Percentiles rank a stretch among this genome's conserved stretches.
Conservation (phyloP, 2,888 invertebrate species). For the Chrysolina haemoptera region DNA sequence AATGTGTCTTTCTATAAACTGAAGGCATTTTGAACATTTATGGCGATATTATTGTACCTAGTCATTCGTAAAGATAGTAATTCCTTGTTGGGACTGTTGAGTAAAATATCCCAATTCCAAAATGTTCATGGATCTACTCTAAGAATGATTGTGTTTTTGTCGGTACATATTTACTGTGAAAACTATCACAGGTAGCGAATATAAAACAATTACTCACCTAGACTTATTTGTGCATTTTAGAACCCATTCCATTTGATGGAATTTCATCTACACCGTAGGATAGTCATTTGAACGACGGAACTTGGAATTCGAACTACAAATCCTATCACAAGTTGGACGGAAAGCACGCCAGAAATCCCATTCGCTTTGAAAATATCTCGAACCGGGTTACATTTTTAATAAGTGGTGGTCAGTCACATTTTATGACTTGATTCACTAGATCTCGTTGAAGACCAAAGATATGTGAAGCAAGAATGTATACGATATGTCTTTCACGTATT, state of each 20-base stretch:
- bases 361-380: not conserved
- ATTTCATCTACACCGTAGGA: not conserved
- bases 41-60: no score
- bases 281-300: not conserved
- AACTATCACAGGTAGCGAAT: no score
- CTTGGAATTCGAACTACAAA: not conserved
- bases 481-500: constrained; percentile 7
- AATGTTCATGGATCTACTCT: no score
- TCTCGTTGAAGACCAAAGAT: not conserved
- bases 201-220: not conserved
- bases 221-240: not conserved
- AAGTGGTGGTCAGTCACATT: not conserved
- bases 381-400: constrained; percentile 3
- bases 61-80: no score
- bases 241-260: constrained; percentile 1
- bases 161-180: no score
- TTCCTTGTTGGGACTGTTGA: no score
- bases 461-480: constrained; percentile 7
- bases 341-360: constrained; percentile 3
- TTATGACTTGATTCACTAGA: constrained; percentile 10
- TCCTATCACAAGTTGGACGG: not conserved
- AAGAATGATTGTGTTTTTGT: no score
- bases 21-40: no score
- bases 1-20: no score
- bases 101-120: no score